Evolutionary conservation across 2,888 invertebrate genomes (phyloP), one percentile per base, ranked within the genome.

Genomic region (Busseola fusca): DNA sequence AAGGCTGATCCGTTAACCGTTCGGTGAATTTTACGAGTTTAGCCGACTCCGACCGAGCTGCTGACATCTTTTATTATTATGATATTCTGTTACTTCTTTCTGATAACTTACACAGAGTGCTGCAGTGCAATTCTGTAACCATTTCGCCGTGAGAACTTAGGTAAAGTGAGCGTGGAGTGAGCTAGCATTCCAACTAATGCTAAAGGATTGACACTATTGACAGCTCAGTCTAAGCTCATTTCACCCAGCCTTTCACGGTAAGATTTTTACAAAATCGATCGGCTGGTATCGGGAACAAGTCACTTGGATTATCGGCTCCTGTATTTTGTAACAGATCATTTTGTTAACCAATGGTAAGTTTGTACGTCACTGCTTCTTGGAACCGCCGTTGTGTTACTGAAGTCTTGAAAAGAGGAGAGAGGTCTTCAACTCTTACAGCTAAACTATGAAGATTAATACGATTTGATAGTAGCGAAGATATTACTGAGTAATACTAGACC

Each of bases 1-100:
- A 76, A 54, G 37, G 50, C 54, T 68, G 71, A 72, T 57, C 72
- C 50, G 77, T 25, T 72, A 65, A 65, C 76, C 72, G 45, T 57
- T 72, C 62, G 45, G 37, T 27, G 34, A 59, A 34, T 48, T 76
- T 76, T 77, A 76, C 78, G 76, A 76, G 62, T 27, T 25, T 1
- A 30, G 5, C 52, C 76, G 69, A 69, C 30, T 3, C 0, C 62
- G 18, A 1, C 62, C 58, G 69, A 65, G 12, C 18, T 16, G 60
- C 37, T 48, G 65, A 60, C 40, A 27, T n/a, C n/a, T 30, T 75
- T 75, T 76, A 50, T 63, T 63, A 50, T n/a, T 50, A 56, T 71
- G 54, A 56, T 64, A 60, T 70, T 34, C 34, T 59, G 54, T 54
- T 64, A 76, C 48, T 76, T 42, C n/a, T 54, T 60, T 75, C 48